Evolutionary conservation across 2,113 vertebrate genomes (phyloP).

Genomic region (Crotalus tigris): DNA sequence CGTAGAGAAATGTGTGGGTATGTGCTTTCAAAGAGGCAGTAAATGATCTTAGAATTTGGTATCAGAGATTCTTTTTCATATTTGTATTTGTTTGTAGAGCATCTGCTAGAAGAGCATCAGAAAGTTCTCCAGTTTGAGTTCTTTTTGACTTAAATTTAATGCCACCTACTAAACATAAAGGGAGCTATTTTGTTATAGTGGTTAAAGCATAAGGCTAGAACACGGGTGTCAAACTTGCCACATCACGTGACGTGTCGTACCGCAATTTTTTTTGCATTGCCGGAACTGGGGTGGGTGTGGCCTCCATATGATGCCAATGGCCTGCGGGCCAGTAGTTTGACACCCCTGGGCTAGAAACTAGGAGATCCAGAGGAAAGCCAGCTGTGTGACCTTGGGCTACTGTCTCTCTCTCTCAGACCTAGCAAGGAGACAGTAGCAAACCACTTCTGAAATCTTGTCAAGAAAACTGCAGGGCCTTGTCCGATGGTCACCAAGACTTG

Average conservation of each 20-base stretch:
- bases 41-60: background rate
- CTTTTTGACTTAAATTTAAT: background rate
- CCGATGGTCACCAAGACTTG: background rate
- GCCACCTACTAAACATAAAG: background rate
- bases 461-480: background rate
- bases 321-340: no score
- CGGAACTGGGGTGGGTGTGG: no score
- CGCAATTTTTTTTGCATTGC: no score
- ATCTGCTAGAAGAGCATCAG: background rate
- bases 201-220: background rate
- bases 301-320: no score
- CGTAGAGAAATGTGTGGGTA: background rate
- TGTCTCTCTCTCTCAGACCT: background rate
- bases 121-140: rapidly evolving
- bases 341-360: background rate
- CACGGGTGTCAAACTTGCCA: no score
- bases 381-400: background rate
- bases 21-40: background rate
- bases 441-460: background rate
- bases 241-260: no score
- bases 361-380: background rate
- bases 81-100: background rate
- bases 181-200: background rate
- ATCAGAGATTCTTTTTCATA: background rate
- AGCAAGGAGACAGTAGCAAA: background rate